Conservation (phyloP, 1,140 invertebrate genomes). For the Trypoxylus dichotomus region DNA sequence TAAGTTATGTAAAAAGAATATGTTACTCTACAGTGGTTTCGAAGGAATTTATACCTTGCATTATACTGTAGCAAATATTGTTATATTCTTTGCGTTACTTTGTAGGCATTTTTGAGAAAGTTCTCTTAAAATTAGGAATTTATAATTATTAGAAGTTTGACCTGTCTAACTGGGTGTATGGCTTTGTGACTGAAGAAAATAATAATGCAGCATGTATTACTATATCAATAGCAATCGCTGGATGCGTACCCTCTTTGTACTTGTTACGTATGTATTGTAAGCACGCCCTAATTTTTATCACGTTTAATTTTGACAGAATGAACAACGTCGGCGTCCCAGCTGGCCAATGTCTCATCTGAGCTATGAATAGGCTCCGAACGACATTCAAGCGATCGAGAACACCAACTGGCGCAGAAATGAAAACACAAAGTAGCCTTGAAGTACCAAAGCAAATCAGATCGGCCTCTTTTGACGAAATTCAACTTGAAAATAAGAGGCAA, state of each 20-base stretch:
- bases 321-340: slow-evolving; percentile 36
- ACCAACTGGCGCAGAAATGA: slow-evolving; percentile 85
- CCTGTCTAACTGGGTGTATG: too few species aligned
- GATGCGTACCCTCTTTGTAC: neutral
- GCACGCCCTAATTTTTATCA: neutral
- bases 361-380: slow-evolving; percentile 79
- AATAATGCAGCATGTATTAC: too few species aligned
- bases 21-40: too few species aligned
- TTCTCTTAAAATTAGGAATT: too few species aligned
- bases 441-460: slow-evolving; percentile 83
- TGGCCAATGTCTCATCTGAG: slow-evolving; percentile 41
- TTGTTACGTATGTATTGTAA: neutral
- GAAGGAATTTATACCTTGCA: too few species aligned
- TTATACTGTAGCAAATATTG: too few species aligned
- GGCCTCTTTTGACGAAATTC: slow-evolving; percentile 85
- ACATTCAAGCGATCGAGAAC: slow-evolving; percentile 84
- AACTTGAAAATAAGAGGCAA: slow-evolving; percentile 71
- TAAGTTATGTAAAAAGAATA: too few species aligned
- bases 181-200: too few species aligned
- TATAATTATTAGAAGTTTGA: too few species aligned
- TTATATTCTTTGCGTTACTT: too few species aligned
- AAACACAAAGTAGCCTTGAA: slow-evolving; percentile 84
- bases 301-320: slow-evolving; percentile 38
- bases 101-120: too few species aligned
- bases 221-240: too few species aligned